phyloP scores from a whole-genome alignment of 2,797 vertebrate species.

The Microctenopoma lineatum region DNA sequence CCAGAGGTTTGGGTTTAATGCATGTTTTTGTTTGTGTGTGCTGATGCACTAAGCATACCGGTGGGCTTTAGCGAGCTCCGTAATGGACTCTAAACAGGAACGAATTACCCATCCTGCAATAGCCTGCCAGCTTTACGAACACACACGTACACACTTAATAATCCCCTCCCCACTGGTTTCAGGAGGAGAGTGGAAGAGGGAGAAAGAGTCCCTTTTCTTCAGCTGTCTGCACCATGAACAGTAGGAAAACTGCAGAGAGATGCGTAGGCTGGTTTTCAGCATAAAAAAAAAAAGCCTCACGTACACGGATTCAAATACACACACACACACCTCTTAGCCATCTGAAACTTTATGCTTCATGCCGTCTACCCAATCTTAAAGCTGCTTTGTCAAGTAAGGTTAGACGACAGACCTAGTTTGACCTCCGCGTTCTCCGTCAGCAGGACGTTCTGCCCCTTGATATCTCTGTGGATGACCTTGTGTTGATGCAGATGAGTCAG shows the following conservation, averaged over 20 bases:
- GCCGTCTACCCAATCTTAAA: constrained; percentile 19
- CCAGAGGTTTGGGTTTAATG: not conserved
- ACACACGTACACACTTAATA: constrained; percentile 40
- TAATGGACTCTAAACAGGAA: constrained; percentile 45
- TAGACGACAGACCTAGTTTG: constrained; percentile 86
- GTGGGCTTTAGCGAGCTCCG: not conserved
- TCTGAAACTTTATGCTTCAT: constrained; percentile 46
- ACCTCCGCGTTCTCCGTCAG: constrained; percentile 97
- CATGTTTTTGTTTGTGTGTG: constrained; percentile 3
- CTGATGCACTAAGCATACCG: not conserved
- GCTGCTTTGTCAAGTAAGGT: constrained; percentile 41
- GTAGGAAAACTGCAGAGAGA: constrained; percentile 49
- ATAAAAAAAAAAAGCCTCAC: constrained; percentile 41
- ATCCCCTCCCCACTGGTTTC: constrained; percentile 51
- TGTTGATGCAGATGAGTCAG: constrained; percentile 97
- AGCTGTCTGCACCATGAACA: constrained; percentile 47
- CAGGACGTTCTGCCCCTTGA: constrained; percentile 98
- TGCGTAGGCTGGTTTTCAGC: constrained; percentile 51
- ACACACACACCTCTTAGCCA: constrained; percentile 18
- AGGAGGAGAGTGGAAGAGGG: not conserved
- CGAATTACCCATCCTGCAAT: constrained; percentile 31
- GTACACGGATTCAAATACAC: constrained; percentile 9
- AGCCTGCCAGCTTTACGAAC: constrained; percentile 33
- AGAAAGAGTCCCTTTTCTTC: constrained; percentile 40
- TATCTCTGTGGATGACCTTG: constrained; percentile 99